These are phyloP conservation scores for Hiodon tergisus DNA, from an alignment of 2,113 vertebrate genomes.

Conservation along the genomic window DNA sequence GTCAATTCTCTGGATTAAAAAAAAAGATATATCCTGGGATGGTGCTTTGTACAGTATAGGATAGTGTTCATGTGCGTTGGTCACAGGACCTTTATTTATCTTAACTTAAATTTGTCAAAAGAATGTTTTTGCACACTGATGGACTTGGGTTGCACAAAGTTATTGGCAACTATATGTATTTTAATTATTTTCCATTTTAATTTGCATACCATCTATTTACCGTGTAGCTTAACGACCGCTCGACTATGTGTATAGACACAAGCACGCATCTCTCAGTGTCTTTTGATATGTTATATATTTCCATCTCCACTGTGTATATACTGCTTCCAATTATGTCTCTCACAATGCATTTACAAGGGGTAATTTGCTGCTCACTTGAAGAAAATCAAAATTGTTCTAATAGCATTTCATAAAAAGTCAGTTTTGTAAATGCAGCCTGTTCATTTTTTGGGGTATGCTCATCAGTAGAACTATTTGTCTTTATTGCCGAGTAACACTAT, in stretches of 20 bases:
- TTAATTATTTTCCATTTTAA: neutral
- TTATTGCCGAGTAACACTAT: slow-evolving; percentile 63
- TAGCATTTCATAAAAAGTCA: slow-evolving; percentile 26
- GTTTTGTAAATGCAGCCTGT: slow-evolving; percentile 24
- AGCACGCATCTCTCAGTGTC: no score
- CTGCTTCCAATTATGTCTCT: slow-evolving; percentile 12
- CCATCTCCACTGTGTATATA: slow-evolving; percentile 48
- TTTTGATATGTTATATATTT: slow-evolving; percentile 17
- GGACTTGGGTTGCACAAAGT: slow-evolving; percentile 41
- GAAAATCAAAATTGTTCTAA: slow-evolving; percentile 37
- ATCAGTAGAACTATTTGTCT: slow-evolving; percentile 69
- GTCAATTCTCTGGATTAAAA: slow-evolving; percentile 31
- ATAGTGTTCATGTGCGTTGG: slow-evolving; percentile 60
- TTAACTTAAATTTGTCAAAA: slow-evolving; percentile 58
- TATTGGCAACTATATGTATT: slow-evolving; percentile 24
- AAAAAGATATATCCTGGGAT: slow-evolving; percentile 49
- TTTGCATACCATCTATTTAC: slow-evolving; percentile 26
- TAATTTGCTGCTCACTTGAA: slow-evolving; percentile 22
- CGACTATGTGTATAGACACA: neutral
- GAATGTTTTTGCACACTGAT: slow-evolving; percentile 46
- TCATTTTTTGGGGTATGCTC: slow-evolving; percentile 54
- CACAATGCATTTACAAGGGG: slow-evolving; percentile 32
- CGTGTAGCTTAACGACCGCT: slow-evolving; percentile 38
- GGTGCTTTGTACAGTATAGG: slow-evolving; percentile 70
- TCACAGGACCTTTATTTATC: slow-evolving; percentile 59